phyloP scores from a whole-genome alignment of 2,113 vertebrate genomes.

The Labrus mixtus region DNA sequence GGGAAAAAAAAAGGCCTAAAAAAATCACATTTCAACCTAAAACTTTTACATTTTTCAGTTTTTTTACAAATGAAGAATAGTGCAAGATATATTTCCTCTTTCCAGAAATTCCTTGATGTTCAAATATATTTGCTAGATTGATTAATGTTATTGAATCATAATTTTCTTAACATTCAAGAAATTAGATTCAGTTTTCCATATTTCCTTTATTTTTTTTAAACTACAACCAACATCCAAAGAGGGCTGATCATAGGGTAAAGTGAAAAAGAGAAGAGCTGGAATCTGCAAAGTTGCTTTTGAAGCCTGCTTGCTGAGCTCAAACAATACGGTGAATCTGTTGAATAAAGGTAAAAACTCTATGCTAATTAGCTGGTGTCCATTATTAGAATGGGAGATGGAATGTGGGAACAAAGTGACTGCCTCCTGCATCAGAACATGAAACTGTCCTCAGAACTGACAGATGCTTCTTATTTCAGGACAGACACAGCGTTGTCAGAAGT shows the following conservation, averaged over 20 bases:
- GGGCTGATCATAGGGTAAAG: conserved; percentile 58
- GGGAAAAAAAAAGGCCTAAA: conserved; percentile 20
- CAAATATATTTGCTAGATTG: conserved; percentile 31
- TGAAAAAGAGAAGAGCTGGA: conserved; percentile 62
- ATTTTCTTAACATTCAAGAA: conserved; percentile 44
- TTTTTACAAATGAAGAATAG: conserved; percentile 32
- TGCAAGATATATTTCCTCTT: conserved; percentile 23
- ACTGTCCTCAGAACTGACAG: conserved; percentile 87
- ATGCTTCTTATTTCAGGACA: conserved; percentile 85
- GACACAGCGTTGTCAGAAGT: conserved; percentile 82
- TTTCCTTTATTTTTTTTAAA: conserved; percentile 33
- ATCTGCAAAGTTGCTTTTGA: conserved; percentile 75
- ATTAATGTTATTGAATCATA: conserved; percentile 18
- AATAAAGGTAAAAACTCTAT: conserved; percentile 80
- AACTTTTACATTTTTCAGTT: conserved; percentile 1
- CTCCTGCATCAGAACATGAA: conserved; percentile 84
- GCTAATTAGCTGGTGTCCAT: conserved; percentile 84
- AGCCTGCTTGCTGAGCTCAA: conserved; percentile 69
- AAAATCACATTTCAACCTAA: conserved; percentile 44
- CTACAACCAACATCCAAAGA: conserved; percentile 48
- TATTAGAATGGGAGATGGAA: conserved; percentile 84
- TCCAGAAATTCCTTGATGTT: conserved; percentile 13
- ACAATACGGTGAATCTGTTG: conserved; percentile 74
- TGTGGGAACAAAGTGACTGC: conserved; percentile 82
- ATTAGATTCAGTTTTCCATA: conserved; percentile 9